phyloP scores from a whole-genome alignment of 2,113 vertebrate genomes.

The Alligator mississippiensis region DNA sequence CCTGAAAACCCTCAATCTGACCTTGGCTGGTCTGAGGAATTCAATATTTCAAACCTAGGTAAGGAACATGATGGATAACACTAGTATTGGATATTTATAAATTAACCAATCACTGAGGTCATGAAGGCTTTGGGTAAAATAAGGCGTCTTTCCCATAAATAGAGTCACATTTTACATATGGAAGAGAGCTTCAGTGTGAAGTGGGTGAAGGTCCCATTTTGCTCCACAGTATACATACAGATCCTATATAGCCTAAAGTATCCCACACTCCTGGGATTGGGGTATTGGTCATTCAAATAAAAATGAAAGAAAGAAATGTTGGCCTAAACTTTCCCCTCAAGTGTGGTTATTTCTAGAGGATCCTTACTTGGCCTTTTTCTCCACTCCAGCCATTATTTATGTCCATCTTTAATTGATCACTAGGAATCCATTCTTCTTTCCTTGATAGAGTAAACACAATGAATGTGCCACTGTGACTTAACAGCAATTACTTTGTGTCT shows the following conservation, averaged over 20 bases:
- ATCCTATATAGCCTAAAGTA: background rate
- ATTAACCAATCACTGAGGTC: background rate
- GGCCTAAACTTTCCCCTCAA: background rate
- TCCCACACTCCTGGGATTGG: background rate
- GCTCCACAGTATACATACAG: background rate
- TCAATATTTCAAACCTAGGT: background rate
- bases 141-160: background rate
- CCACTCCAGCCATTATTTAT: background rate
- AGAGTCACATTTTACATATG: background rate
- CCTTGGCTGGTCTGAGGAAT: background rate
- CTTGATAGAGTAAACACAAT: background rate
- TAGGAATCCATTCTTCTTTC: background rate
- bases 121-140: no score
- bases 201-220: background rate
- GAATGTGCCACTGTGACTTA: background rate
- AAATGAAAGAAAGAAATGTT: background rate
- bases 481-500: background rate
- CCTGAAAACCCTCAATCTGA: background rate
- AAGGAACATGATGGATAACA: background rate
- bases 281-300: background rate
- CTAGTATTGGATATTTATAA: background rate
- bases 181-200: background rate
- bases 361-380: slow-evolving; percentile 10
- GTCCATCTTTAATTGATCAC: background rate
- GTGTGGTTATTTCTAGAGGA: background rate